Conservation (phyloP, 1,140 invertebrate species). For the Drosophila nasuta region DNA sequence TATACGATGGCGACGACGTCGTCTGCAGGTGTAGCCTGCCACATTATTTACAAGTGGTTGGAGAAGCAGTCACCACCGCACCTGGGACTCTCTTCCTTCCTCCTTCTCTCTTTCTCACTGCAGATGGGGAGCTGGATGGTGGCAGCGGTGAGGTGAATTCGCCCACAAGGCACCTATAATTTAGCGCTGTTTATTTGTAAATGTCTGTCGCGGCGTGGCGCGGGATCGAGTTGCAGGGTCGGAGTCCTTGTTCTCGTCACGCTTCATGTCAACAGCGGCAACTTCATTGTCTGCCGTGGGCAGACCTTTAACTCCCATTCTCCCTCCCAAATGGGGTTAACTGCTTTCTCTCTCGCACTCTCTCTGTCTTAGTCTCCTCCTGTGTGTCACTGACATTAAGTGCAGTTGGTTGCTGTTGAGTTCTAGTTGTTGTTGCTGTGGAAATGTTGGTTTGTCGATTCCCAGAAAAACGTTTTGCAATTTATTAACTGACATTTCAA, state of each 20-base stretch:
- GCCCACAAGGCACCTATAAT: constrained; percentile 67
- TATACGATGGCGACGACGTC: constrained; percentile 48
- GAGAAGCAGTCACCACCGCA: constrained; percentile 21
- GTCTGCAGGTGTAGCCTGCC: constrained; percentile 55
- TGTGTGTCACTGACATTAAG: constrained; percentile 65
- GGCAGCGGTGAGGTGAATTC: constrained; percentile 19
- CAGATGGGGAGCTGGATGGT: neutral
- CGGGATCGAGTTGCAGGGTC: constrained; percentile 54
- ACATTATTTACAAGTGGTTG: constrained; percentile 62
- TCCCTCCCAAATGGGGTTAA: neutral
- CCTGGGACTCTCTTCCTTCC: neutral
- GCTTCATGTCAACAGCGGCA: constrained; percentile 65
- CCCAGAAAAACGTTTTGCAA: constrained; percentile 70
- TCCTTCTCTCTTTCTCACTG: neutral
- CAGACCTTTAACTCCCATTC: constrained; percentile 2
- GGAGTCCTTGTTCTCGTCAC: constrained; percentile 52
- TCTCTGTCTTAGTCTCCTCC: neutral
- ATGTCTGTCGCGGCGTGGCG: constrained; percentile 57
- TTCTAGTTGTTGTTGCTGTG: constrained; percentile 25
- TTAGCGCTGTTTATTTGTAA: constrained; percentile 74
- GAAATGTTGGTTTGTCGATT: constrained; percentile 54
- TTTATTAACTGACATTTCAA: constrained; percentile 73
- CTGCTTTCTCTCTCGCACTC: neutral
- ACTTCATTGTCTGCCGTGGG: constrained; percentile 60
- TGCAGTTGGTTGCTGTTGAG: constrained; percentile 54